phyloP scores from a whole-genome alignment of 1,140 invertebrate genomes.

The Brachionus angularis region DNA sequence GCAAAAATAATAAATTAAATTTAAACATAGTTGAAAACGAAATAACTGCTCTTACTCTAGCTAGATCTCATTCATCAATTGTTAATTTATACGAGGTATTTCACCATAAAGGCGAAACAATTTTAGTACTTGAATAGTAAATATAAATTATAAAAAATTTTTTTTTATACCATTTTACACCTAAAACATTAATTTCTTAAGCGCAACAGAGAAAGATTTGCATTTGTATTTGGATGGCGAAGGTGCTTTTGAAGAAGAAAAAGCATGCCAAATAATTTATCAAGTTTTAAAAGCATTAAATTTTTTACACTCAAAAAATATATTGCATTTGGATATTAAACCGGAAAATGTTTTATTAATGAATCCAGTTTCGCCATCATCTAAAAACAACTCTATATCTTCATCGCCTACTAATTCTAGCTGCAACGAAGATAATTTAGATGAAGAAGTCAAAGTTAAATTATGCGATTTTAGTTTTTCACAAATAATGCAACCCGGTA shows the following conservation, averaged over 20 bases:
- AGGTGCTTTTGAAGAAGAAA: constrained; percentile 37
- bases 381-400: constrained; percentile 80
- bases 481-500: not conserved
- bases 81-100: constrained; percentile 38
- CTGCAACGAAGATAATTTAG: not conserved
- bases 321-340: constrained; percentile 96
- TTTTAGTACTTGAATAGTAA: constrained; percentile 43
- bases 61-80: constrained; percentile 33
- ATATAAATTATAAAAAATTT: not conserved
- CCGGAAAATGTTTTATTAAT: constrained; percentile 95
- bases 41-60: constrained; percentile 12
- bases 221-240: constrained; percentile 19
- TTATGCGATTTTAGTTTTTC: constrained; percentile 44
- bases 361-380: constrained; percentile 84
- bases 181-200: not conserved
- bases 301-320: constrained; percentile 88
- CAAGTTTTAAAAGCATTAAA: constrained; percentile 95
- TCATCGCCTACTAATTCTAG: not conserved
- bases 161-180: not conserved
- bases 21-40: constrained; percentile 41
- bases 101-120: constrained; percentile 19
- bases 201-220: constrained; percentile 29
- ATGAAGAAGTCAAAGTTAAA: constrained; percentile 31
- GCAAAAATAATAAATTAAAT: constrained; percentile 34
- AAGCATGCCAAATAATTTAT: constrained; percentile 28